These are phyloP conservation scores for Tinamus guttatus DNA, from an alignment of 2,113 vertebrate species.

Conservation along the genomic window DNA sequence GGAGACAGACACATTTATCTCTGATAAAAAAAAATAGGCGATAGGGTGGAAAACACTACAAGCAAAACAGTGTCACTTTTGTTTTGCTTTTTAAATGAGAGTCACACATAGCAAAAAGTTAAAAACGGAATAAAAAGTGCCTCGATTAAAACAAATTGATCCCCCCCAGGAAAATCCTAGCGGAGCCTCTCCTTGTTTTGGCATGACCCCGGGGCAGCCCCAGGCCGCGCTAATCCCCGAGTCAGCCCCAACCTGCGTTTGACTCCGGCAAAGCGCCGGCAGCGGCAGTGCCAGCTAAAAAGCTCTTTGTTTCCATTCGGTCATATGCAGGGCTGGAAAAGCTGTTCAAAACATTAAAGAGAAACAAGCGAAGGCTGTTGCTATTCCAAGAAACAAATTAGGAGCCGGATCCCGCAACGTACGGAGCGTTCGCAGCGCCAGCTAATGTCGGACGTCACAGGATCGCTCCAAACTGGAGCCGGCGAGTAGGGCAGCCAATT, in stretches of 20 bases:
- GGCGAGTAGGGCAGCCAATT: not conserved
- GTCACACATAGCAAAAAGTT: not conserved
- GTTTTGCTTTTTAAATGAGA: not conserved
- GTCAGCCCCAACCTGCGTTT: constrained; percentile 2
- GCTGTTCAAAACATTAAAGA: constrained; percentile 54
- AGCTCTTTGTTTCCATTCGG: constrained; percentile 61
- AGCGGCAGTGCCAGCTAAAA: not conserved
- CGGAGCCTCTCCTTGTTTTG: constrained; percentile 21
- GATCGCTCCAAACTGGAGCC: not conserved
- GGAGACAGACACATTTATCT: not conserved
- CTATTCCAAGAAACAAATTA: constrained; percentile 56
- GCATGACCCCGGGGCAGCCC: constrained; percentile 8
- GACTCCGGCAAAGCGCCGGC: not conserved
- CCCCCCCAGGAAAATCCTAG: constrained; percentile 56
- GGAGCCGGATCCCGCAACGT: not conserved
- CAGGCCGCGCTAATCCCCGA: not conserved
- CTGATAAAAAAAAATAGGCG: not conserved
- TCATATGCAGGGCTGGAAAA: constrained; percentile 41
- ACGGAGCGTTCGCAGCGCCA: not conserved
- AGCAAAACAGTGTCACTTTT: not conserved
- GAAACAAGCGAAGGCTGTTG: constrained; percentile 57
- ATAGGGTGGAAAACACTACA: not conserved
- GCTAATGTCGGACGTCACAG: constrained; percentile 13
- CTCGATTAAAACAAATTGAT: constrained; percentile 30
- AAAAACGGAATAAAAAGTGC: not conserved